Conservation (phyloP, 1,140 invertebrate species). For the Temnothorax longispinosus region DNA sequence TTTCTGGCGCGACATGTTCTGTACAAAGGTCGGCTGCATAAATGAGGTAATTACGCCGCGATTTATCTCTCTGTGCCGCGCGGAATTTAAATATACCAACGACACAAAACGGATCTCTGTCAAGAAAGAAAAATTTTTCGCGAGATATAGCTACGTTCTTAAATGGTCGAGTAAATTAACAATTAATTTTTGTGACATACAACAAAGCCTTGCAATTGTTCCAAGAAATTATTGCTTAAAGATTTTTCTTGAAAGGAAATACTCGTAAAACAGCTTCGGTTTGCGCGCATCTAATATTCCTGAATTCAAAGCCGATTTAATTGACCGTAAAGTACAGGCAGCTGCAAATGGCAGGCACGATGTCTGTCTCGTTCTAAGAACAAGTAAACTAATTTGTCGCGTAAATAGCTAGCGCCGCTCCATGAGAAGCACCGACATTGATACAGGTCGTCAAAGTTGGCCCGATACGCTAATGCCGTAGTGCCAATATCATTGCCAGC, state of each 20-base stretch:
- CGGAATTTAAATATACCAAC: conserved; percentile 54
- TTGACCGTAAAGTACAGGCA: conserved; percentile 29
- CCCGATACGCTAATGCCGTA: conserved; percentile 56
- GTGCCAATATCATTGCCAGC: conserved; percentile 22
- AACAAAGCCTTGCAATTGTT: background rate
- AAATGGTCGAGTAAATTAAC: background rate
- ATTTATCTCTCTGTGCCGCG: conserved; percentile 34
- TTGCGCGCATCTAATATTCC: background rate
- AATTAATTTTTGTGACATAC: background rate
- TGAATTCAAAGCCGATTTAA: conserved; percentile 19
- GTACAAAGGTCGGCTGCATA: conserved; percentile 16
- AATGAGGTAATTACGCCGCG: conserved; percentile 33
- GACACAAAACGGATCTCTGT: conserved; percentile 1
- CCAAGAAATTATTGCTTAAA: background rate
- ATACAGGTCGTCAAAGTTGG: conserved; percentile 27
- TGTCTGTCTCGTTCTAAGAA: conserved; percentile 43
- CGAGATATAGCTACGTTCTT: background rate
- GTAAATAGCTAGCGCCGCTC: conserved; percentile 22
- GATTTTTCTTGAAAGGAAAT: background rate
- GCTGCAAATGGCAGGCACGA: background rate
- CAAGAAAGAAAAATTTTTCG: background rate
- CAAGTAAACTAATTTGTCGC: conserved; percentile 56
- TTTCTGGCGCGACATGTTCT: conserved; percentile 11
- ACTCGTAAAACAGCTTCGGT: background rate
- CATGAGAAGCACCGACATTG: background rate